Evolutionary conservation across 2,797 vertebrate species (phyloP), one percentile per base, ranked within the genome.

Genomic region (Heteromormyrus szaboi): DNA sequence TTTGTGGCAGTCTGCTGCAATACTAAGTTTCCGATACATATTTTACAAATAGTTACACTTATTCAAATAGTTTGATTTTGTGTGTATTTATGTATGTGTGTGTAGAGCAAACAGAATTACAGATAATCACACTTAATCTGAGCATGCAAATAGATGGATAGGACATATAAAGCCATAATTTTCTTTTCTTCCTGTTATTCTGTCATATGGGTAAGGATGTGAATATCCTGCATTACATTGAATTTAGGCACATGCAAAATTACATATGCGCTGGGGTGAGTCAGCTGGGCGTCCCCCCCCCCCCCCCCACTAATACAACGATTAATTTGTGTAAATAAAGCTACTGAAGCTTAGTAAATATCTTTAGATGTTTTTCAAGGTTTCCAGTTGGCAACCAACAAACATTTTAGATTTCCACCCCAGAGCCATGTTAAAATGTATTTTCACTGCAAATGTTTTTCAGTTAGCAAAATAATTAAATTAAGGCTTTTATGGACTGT

Each of bases 301-400:
- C 25, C 22, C 25, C 53, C n/a, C 4, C 19, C 46, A 54, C 84
- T 17, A 53, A 33, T 85, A 14, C 12, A 48, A 85, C 84, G 17
- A 53, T 54, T 85, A 14, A 85, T 85, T 54, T 85, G 22, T 53
- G 50, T 53, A 54, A 85, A 85, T 54, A 85, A 53, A 85, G 33
- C 84, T 85, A 19, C 50, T 54, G 29, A 53, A 85, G 17, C 84
- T 85, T 51, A 54, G 17, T 85, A 53, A 85, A 85, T 33, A 85
- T 85, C 84, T 14, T 51, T 85, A 85, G 50, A 85, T 50, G 9
- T 53, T 85, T 85, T 53, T 53, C 84, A 85, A 85, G 83, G 83
- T 85, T 85, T 50, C 48, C 44, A 29, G 48, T 85, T 48, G 44
- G 83, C 46, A 85, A 12, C 44, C 50, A 50, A 29, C 46, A 53